Evolutionary conservation across 30 jellyfish, hydroid and myxozoan genomes (phyloP).

Genomic region (Turritopsis dohrnii): DNA sequence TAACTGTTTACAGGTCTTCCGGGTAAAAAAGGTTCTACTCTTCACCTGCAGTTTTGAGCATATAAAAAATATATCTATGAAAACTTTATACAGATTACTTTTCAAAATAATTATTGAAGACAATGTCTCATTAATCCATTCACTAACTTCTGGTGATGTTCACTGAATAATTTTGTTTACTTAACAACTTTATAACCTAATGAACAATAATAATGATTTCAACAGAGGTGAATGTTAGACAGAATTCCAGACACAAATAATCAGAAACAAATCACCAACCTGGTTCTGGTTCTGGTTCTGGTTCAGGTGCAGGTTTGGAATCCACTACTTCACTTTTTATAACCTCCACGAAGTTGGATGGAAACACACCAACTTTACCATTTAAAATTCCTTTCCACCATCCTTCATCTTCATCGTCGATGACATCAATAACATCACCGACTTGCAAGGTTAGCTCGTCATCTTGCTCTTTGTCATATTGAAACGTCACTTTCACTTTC

Average conservation of each 20-base stretch:
- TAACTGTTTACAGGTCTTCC: too few relatives aligned
- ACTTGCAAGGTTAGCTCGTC: conserved; percentile 72
- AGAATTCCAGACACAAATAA: neutral
- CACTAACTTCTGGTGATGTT: too few relatives aligned
- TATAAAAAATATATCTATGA: too few relatives aligned
- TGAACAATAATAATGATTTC: neutral
- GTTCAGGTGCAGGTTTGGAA: conserved; percentile 27
- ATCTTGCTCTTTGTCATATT: conserved; percentile 52
- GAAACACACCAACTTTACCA: conserved; percentile 85
- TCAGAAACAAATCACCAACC: conserved; percentile 1
- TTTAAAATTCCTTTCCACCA: conserved; percentile 92
- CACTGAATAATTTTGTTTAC: too few relatives aligned
- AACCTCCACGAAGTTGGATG: conserved; percentile 82
- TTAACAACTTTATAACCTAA: too few relatives aligned
- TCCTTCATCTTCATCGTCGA: conserved; percentile 75
- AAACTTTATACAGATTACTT: too few relatives aligned
- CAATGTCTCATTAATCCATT: too few relatives aligned
- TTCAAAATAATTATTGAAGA: too few relatives aligned
- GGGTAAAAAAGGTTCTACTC: too few relatives aligned
- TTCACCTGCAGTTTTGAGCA: too few relatives aligned
- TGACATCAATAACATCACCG: conserved; percentile 69
- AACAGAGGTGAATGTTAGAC: neutral
- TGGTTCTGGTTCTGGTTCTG: conserved; percentile 21
- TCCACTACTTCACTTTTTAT: conserved; percentile 4
- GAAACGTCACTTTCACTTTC: conserved; percentile 64